Conservation (phyloP, 2,113 vertebrate species). For the Holacanthus passer region DNA sequence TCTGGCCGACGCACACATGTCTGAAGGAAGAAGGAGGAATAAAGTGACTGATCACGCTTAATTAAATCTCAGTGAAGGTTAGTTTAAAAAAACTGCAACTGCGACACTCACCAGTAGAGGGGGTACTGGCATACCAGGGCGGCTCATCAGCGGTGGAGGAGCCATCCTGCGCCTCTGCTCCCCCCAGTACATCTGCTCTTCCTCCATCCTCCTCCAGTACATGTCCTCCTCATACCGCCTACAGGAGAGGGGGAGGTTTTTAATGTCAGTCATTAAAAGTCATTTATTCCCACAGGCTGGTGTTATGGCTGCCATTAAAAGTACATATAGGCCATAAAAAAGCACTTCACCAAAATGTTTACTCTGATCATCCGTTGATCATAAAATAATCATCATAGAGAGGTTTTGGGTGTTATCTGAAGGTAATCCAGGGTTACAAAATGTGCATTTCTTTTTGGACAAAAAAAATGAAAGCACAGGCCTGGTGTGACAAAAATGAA, state of each 20-base stretch:
- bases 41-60: not conserved
- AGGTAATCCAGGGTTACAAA: not conserved
- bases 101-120: conserved; percentile 81
- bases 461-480: not conserved
- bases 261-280: conserved; percentile 1
- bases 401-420: too few relatives aligned
- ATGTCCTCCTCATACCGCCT: conserved; percentile 87
- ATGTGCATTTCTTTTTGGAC: not conserved
- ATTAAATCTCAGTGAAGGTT: not conserved
- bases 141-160: conserved; percentile 78
- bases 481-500: not conserved
- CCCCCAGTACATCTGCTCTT: conserved; percentile 84
- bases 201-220: conserved; percentile 85
- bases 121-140: conserved; percentile 77
- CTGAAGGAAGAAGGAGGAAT: conserved; percentile 44
- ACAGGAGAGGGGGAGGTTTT: conserved; percentile 3
- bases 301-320: not conserved
- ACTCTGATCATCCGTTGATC: not conserved
- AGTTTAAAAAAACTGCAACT: not conserved
- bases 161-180: conserved; percentile 77
- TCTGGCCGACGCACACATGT: conserved; percentile 79
- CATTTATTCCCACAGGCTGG: not conserved
- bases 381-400: not conserved
- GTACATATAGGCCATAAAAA: conserved; percentile 3
- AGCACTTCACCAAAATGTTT: not conserved